A percentile compares a stretch with the other conserved stretches of the same genome.
Evolutionary conservation across 1,140 invertebrate species (phyloP).

Genomic region (Sycophaga agraensis): DNA sequence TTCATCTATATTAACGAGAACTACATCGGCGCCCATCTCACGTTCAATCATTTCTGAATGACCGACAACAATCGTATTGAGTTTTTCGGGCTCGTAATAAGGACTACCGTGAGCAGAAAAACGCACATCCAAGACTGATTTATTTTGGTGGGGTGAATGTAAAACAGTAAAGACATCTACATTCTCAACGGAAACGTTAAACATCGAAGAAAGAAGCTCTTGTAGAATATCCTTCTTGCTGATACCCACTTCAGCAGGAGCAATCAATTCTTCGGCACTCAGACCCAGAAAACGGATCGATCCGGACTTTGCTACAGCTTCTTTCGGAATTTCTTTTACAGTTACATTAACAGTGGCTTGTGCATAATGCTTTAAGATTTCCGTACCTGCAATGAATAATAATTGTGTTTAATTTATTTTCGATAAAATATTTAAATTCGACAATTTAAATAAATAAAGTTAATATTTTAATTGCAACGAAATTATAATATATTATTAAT

Average conservation of each 20-base stretch:
- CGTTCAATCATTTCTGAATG: conserved; percentile 70
- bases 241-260: conserved; percentile 61
- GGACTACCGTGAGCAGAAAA: conserved; percentile 91
- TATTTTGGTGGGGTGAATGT: conserved; percentile 64
- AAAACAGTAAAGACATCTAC: conserved; percentile 92
- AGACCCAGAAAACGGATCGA: conserved; percentile 82
- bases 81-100: conserved; percentile 81
- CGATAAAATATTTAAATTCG: too few relatives aligned
- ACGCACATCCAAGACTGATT: conserved; percentile 73
- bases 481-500: too few relatives aligned
- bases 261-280: conserved; percentile 82
- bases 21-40: conserved; percentile 70
- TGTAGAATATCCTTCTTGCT: conserved; percentile 74
- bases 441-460: too few relatives aligned
- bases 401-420: too few relatives aligned
- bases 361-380: conserved; percentile 62
- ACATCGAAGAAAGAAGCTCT: conserved; percentile 65
- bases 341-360: conserved; percentile 79
- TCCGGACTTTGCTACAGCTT: conserved; percentile 86
- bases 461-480: too few relatives aligned
- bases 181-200: conserved; percentile 77
- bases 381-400: too few relatives aligned
- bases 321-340: conserved; percentile 82
- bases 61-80: conserved; percentile 75
- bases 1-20: conserved; percentile 86